Evolutionary conservation across 2,888 invertebrate genomes (phyloP).

Genomic region (Trichogramma evanescens): DNA sequence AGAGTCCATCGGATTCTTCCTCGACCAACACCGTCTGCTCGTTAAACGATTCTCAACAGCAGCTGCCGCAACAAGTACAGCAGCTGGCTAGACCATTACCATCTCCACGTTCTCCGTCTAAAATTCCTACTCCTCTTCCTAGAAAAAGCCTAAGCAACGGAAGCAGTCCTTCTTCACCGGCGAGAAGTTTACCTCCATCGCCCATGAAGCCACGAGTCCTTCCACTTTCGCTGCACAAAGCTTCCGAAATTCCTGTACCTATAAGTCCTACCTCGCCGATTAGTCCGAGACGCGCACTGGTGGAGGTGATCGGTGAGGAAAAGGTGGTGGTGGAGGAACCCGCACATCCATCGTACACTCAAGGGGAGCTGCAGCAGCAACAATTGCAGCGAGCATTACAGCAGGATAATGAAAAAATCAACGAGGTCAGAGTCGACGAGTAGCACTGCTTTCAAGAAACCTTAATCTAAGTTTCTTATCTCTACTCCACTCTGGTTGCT

Average conservation of each 20-base stretch:
- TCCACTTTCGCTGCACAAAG: background rate
- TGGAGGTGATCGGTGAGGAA: constrained; percentile 38
- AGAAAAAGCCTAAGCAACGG: constrained; percentile 27
- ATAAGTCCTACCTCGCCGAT: constrained; percentile 18
- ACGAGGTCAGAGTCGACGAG: constrained; percentile 31
- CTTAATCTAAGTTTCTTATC: constrained; percentile 6
- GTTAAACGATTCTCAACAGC: constrained; percentile 3
- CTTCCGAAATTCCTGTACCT: constrained; percentile 18
- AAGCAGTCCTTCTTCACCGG: background rate
- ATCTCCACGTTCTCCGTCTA: constrained; percentile 34
- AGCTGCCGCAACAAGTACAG: background rate
- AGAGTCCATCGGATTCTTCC: constrained; percentile 5
- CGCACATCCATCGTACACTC: constrained; percentile 9
- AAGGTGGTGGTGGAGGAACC: constrained; percentile 37
- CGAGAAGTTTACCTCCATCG: background rate
- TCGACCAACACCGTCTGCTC: constrained; percentile 4
- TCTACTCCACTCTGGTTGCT: constrained; percentile 7
- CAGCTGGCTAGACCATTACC: constrained; percentile 5
- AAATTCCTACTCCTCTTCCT: constrained; percentile 42
- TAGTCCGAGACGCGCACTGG: constrained; percentile 25
- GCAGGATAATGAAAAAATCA: constrained; percentile 28
- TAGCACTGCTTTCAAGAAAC: constrained; percentile 26
- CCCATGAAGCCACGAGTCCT: background rate
- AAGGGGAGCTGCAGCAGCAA: too few species aligned
- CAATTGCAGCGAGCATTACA: too few species aligned